Evolutionary conservation across 2,888 invertebrate species (phyloP).

Genomic region (Holacanthella duospinosa): DNA sequence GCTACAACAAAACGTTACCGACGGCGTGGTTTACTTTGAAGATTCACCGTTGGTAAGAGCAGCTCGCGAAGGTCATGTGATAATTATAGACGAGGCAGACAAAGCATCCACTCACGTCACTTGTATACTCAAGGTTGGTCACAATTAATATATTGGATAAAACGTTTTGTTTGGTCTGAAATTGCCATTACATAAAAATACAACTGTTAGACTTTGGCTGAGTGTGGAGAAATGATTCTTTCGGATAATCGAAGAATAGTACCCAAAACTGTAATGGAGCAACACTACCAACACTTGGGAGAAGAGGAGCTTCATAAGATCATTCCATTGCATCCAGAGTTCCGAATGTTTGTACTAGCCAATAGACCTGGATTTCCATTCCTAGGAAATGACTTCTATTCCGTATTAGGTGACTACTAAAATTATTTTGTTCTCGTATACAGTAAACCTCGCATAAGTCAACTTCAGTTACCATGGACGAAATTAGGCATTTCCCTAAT

Average conservation of each 20-base stretch:
- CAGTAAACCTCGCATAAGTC: no score
- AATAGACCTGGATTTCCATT: conserved; percentile 97
- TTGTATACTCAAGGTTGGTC: conserved; percentile 73
- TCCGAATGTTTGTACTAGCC: conserved; percentile 84
- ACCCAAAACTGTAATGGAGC: conserved; percentile 43
- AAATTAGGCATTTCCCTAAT: no score
- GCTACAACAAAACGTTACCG: conserved; percentile 77
- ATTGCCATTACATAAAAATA: no score
- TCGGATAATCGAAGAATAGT: conserved; percentile 88
- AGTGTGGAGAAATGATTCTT: conserved; percentile 87
- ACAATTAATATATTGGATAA: background rate
- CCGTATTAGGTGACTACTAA: conserved; percentile 61
- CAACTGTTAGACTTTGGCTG: conserved; percentile 70
- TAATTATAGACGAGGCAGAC: conserved; percentile 94
- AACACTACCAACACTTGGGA: conserved; percentile 34
- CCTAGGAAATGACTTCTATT: conserved; percentile 91
- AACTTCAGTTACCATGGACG: no score
- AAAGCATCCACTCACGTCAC: conserved; percentile 96
- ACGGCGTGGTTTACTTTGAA: conserved; percentile 80
- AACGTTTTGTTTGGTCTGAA: no score
- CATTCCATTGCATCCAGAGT: conserved; percentile 80
- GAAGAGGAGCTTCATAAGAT: conserved; percentile 44
- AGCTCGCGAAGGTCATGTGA: conserved; percentile 73
- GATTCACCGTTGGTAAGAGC: conserved; percentile 91
- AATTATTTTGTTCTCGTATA: no score